Percentiles rank a stretch among this genome's conserved stretches.
Conservation (phyloP, 2,797 vertebrate genomes). For the Gobio occitaniae region DNA sequence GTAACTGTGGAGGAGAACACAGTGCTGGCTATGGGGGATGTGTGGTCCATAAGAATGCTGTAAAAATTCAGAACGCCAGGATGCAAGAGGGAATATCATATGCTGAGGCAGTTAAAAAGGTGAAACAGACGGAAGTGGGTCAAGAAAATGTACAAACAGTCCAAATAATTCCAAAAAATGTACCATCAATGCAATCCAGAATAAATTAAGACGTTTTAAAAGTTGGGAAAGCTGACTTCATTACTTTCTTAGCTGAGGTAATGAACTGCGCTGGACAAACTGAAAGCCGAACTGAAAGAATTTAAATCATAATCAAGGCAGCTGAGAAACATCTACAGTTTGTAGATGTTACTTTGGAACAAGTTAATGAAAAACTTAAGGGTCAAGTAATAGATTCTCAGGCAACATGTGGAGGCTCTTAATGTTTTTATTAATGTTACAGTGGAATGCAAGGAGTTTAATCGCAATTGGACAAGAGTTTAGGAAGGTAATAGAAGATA, state of each 20-base stretch:
- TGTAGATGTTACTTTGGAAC: not conserved
- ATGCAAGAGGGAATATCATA: not conserved
- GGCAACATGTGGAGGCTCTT: not conserved
- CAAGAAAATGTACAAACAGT: not conserved
- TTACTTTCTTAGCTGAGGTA: not conserved
- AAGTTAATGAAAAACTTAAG: conserved; percentile 15
- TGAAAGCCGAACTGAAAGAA: too few species aligned
- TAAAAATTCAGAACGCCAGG: not conserved
- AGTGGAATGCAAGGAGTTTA: not conserved
- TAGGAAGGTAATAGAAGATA: too few species aligned
- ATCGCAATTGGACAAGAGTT: too few species aligned
- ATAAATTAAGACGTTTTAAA: not conserved
- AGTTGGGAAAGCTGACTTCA: not conserved
- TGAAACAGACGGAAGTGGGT: not conserved
- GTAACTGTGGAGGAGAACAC: too few species aligned
- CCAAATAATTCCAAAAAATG: not conserved
- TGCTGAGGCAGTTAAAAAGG: not conserved
- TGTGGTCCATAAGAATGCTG: too few species aligned
- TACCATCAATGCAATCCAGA: too few species aligned
- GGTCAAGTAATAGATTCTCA: not conserved
- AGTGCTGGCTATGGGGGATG: too few species aligned
- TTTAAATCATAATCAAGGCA: not conserved
- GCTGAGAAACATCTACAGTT: conserved; percentile 2
- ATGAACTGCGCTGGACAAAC: too few species aligned
- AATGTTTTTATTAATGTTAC: not conserved